phyloP scores from a whole-genome alignment of 2,113 vertebrate species.

The Cyphomyrus discorhynchus region DNA sequence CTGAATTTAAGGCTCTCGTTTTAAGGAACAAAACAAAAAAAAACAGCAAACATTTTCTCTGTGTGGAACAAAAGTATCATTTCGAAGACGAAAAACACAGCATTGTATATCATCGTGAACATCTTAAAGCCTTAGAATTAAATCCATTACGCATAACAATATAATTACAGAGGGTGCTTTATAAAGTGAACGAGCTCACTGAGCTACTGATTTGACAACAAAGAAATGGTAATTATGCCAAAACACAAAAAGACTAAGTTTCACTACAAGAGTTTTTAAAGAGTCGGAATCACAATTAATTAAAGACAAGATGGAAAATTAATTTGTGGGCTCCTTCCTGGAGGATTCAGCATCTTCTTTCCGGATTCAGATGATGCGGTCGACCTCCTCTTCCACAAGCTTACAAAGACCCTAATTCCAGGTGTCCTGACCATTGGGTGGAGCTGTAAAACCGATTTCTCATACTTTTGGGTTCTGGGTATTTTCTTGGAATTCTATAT shows the following conservation, averaged over 20 bases:
- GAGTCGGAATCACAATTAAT: neutral
- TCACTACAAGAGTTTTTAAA: neutral
- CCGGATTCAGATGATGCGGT: neutral
- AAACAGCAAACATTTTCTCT: neutral
- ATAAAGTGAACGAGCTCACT: slow-evolving; percentile 12
- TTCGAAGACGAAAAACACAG: neutral
- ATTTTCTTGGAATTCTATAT: slow-evolving; percentile 27
- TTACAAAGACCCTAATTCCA: neutral
- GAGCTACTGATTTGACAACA: slow-evolving; percentile 18
- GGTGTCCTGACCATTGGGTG: neutral
- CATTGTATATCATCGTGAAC: neutral
- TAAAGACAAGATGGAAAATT: neutral
- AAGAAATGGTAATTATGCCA: slow-evolving; percentile 11
- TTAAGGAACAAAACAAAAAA: neutral
- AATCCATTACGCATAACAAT: slow-evolving; percentile 17
- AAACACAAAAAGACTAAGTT: neutral
- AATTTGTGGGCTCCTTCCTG: neutral
- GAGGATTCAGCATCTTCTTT: neutral
- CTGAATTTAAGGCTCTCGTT: slow-evolving; percentile 23
- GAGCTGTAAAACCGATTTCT: neutral
- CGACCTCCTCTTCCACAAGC: neutral
- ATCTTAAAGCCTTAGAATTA: slow-evolving; percentile 19
- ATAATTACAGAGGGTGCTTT: slow-evolving; percentile 17
- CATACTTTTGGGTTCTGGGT: slow-evolving; percentile 15
- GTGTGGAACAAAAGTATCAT: neutral